These are phyloP conservation scores for Galleria mellonella DNA, from an alignment of 1,140 invertebrate species.

Conservation along the genomic window DNA sequence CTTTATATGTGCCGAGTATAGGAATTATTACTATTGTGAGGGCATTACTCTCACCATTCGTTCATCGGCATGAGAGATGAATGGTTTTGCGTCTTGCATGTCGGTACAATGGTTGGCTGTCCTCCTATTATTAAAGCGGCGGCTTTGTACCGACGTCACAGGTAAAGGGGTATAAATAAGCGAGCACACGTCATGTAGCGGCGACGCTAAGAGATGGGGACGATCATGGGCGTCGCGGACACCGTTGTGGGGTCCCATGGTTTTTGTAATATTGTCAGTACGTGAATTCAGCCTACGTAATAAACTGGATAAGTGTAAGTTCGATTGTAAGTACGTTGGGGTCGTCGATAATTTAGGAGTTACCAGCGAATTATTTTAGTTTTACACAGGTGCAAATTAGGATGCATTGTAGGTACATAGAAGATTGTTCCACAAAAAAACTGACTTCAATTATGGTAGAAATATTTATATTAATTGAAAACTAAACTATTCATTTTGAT, in stretches of 20 bases:
- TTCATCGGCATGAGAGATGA: conserved; percentile 41
- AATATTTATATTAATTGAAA: too few species aligned
- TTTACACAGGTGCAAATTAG: too few species aligned
- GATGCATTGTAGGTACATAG: too few species aligned
- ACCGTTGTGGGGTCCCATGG: background rate
- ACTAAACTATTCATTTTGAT: too few species aligned
- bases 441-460: too few species aligned
- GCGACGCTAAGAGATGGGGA: conserved; percentile 16
- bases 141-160: conserved; percentile 51
- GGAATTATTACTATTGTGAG: conserved; percentile 51
- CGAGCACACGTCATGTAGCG: conserved; percentile 42
- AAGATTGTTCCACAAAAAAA: too few species aligned
- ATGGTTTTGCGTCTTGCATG: conserved; percentile 40
- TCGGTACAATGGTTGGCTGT: conserved; percentile 43
- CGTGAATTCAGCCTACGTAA: too few species aligned
- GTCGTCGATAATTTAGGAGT: too few species aligned
- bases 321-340: too few species aligned
- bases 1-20: conserved; percentile 16
- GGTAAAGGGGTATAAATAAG: conserved; percentile 58
- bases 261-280: background rate
- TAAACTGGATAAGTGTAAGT: too few species aligned
- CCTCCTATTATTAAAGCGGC: conserved; percentile 58
- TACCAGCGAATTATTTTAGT: too few species aligned
- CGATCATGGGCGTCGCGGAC: conserved; percentile 26
- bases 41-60: conserved; percentile 37